Percentiles rank a stretch among this genome's conserved stretches.
Conservation (phyloP, 2,113 vertebrate genomes). For the Aptenodytes patagonicus region DNA sequence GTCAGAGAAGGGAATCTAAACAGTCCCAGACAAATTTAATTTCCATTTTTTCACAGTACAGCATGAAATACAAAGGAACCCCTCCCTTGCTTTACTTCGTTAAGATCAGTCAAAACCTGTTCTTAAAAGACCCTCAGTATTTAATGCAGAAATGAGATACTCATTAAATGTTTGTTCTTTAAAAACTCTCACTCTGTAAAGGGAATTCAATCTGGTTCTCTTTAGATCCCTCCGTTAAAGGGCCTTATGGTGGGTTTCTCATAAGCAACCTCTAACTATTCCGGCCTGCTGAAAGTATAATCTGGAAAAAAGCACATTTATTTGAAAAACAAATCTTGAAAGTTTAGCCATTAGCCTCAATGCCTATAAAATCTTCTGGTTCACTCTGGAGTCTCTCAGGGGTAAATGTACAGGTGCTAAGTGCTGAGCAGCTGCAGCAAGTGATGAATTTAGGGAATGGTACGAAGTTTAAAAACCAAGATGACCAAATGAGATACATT, state of each 20-base stretch:
- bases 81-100: neutral
- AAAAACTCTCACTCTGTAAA: constrained; percentile 40
- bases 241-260: constrained; percentile 58
- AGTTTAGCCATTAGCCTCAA: constrained; percentile 65
- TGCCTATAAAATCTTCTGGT: constrained; percentile 67
- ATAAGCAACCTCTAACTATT: constrained; percentile 53
- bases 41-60: neutral
- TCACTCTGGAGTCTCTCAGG: constrained; percentile 55
- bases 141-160: constrained; percentile 52
- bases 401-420: constrained; percentile 73
- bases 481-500: constrained; percentile 73
- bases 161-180: constrained; percentile 58
- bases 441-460: constrained; percentile 70
- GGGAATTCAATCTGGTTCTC: constrained; percentile 65
- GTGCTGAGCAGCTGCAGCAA: constrained; percentile 66
- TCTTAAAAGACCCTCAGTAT: constrained; percentile 24
- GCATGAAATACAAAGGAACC: neutral
- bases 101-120: constrained; percentile 3
- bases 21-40: neutral
- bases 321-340: constrained; percentile 78
- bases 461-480: constrained; percentile 64
- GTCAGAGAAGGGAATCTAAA: neutral
- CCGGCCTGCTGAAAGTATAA: constrained; percentile 62
- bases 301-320: constrained; percentile 56
- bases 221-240: constrained; percentile 53